Base-by-base conservation (phyloP, 2,888 invertebrate genomes). In the Myopa testacea region DNA sequence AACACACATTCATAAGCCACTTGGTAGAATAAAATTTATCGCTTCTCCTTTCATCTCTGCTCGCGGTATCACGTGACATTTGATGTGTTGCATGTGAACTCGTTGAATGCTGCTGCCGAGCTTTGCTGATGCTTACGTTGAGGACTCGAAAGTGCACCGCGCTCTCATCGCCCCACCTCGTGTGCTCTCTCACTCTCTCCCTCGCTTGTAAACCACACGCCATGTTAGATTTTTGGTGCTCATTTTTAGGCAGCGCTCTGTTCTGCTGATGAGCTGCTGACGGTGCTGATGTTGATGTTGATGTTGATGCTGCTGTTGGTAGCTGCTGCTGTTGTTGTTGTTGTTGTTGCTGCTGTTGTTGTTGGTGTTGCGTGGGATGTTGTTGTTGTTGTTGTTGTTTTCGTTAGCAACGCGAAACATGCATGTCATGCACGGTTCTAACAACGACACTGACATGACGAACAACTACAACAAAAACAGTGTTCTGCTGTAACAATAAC, bases 1-100 rank as follows among this genome's bases (percentile, higher is more conserved):
- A 26, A 71, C 38, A 74, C n/a, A 76, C 26, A 74, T n/a, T 76
- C 60, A 75, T 34, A 55, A 19, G 38, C 52, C 67, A 62, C 68
- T 58, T 69, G 70, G 74, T 73, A 63, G 12, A 55, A 55, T 37
- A 38, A 70, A 52, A 50, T 73, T 63, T 65, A 63, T 16, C 52
- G 67, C 58, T 12, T 34, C 68, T n/a, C 52, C 70, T 14, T 34
- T 45, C 45, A 16, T 69, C 55, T 34, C 55, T 34, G 52, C 26
- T 26, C 14, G 50, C 52, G 63, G 52, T 50, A 74, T 60, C 72
- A 72, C 72, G 40, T 72, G 72, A 72, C 72, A 60, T 38, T 60
- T 19, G 40, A 40, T 40, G 72, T 6, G 7, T 38, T 72, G 19
- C 40, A 14, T 26, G 19, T 40, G 50, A 40, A 26, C 52, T 14